Base-by-base conservation (phyloP, 2,797 vertebrate species). In the Malurus leucopterus region DNA sequence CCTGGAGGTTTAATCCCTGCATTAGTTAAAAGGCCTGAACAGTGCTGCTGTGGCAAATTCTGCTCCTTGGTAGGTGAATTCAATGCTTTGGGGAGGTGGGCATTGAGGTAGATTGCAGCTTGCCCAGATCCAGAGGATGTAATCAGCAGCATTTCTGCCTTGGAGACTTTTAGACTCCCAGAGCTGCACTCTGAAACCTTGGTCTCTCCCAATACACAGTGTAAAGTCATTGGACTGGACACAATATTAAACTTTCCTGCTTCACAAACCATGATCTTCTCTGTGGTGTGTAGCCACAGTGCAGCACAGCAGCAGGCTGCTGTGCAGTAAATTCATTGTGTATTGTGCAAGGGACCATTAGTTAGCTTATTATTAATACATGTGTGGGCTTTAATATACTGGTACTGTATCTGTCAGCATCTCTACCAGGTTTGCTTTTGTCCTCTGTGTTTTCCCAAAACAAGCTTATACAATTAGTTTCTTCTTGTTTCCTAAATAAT, bases 401-500 rank as follows among this genome's bases (percentile, higher is more conserved):
- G 34, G 91, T 91, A 92, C 75, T 90, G 73, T 85, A 84, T 93
- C 91, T 44, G 90, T 92, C 94, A 92, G 91, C 83, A 86, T 88
- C 88, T 93, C 90, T 84, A 70, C 41, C 82, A 87, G 88, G 80
- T 89, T 87, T 91, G 89, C 46, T 81, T 94, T 94, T 93, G 94
- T 95, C 53, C 70, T 85, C 62, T 95, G 93, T 95, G 96, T 96
- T 97, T 96, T 96, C 96, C 95, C 96, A 89, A 95, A 96, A 96
- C 95, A 96, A 93, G 95, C 94, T 96, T 95, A 96, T 92, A 95
- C 96, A 96, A 97, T 97, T 97, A 96, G 96, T 96, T 97, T 96
- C 95, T 97, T 97, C 96, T 97, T 96, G 96, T 97, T 97, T 96
- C 96, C 96, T 96, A 96, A 97, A 97, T 97, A 97, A 97, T 96